Conservation (phyloP, 2,888 invertebrate species). For the Iselma pallidipennis region DNA sequence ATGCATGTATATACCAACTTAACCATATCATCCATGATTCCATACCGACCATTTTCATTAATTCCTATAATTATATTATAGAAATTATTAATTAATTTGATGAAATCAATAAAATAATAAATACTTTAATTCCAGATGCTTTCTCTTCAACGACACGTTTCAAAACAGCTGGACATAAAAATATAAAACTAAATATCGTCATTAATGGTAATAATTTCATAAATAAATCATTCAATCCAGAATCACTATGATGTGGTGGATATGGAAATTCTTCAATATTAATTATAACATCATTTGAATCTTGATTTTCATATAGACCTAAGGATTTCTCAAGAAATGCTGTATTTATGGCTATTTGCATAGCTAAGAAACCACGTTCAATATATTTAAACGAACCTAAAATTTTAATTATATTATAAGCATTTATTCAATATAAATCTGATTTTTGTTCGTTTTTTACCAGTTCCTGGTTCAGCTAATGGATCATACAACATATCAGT, state of each 20-base stretch:
- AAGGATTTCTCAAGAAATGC: constrained; percentile 56
- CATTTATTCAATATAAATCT: no score
- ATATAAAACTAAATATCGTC: constrained; percentile 56
- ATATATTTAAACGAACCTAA: constrained; percentile 55
- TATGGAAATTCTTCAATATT: constrained; percentile 63
- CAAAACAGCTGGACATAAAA: constrained; percentile 60
- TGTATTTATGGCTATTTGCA: constrained; percentile 66
- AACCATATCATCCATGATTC: constrained; percentile 83
- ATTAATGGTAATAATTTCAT: constrained; percentile 51
- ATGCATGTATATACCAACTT: constrained; percentile 83
- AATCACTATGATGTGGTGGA: constrained; percentile 53
- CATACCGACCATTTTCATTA: constrained; percentile 92
- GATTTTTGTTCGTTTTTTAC: constrained; percentile 14
- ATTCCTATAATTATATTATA: constrained; percentile 67
- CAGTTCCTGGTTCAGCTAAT: constrained; percentile 17
- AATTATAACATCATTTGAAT: constrained; percentile 40
- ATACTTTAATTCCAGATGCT: constrained; percentile 62
- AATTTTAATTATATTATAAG: constrained; percentile 9
- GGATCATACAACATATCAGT: constrained; percentile 36
- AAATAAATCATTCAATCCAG: constrained; percentile 44
- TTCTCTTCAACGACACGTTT: constrained; percentile 65
- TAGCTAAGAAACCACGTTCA: constrained; percentile 58
- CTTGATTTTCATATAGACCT: constrained; percentile 13
- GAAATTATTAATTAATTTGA: not conserved
- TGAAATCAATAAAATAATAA: constrained; percentile 5